These are phyloP conservation scores for Dermatemys mawii DNA, from an alignment of 2,113 vertebrate genomes.

Conservation along the genomic window DNA sequence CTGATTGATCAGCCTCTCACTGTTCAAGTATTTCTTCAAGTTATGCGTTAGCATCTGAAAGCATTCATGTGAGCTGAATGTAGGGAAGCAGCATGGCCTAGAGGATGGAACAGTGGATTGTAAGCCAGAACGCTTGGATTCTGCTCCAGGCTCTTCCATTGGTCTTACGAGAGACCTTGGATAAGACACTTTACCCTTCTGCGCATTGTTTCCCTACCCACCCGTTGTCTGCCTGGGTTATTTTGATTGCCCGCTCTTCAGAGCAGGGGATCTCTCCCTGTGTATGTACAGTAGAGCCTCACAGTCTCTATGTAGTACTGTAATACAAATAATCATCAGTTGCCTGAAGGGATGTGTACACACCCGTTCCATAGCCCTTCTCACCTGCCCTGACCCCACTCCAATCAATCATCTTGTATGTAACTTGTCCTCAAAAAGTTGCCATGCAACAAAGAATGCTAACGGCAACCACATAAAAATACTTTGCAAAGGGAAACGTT, in stretches of 20 bases:
- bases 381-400: not conserved
- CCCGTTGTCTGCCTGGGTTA: not conserved
- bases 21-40: not conserved
- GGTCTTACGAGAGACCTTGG: not conserved
- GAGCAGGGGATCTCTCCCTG: not conserved
- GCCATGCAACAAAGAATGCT: rapidly evolving
- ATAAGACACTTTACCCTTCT: not conserved
- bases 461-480: not conserved
- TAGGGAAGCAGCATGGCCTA: rapidly evolving
- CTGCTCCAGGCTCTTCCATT: not conserved
- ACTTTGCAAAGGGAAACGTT: not conserved
- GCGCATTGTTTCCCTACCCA: not conserved
- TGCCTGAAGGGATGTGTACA: rapidly evolving
- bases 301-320: rapidly evolving
- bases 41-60: rapidly evolving
- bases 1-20: too few species aligned
- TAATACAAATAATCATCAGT: rapidly evolving
- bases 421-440: not conserved
- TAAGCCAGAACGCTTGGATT: not conserved
- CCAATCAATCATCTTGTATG: not conserved
- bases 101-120: not conserved
- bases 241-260: not conserved
- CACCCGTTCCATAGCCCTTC: not conserved
- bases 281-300: rapidly evolving
- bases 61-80: rapidly evolving